Base-by-base conservation (phyloP, 35 echinoderm and acorn worm species). In the Apostichopus californicus region DNA sequence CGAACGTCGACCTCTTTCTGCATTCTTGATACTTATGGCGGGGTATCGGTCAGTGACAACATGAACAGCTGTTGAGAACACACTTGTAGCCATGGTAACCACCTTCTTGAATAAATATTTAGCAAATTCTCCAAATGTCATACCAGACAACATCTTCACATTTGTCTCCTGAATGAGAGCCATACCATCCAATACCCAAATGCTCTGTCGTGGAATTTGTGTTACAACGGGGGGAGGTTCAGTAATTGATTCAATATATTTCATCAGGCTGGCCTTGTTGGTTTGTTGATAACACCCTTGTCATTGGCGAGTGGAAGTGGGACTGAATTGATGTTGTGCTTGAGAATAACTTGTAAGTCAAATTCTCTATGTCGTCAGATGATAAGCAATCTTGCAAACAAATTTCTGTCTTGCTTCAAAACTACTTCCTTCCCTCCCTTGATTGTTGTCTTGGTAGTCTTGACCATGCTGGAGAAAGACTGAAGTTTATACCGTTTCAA, bases 151-250 rank as follows among this genome's bases (percentile, higher is more conserved):
- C 20, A 56, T 77, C 10, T 89, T 68, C 5, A 20, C 90, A 71
- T 61, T 77, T 6, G 92, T 61, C 80, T 92, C 83, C 53, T 95
- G 94, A n/a, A 95, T 21, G 64, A 95, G 82, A 9, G 94, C 94
- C 94, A 95, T 92, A 13, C 84, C 94, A 89, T 95, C 94, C 28
- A 95, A 2, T 23, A 95, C 77, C 90, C 90, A 95, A 46, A 89
- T 60, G 60, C 94, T 95, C 22, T 90, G 28, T 56, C 26, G 2
- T 73, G 80, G 89, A 54, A 86, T 91, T 23, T 61, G 66, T 94
- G 53, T 77, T 13, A 91, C 28, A 24, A 73, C 5, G 24, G 88
- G 26, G 75, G 58, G 59, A 21, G 88, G 73, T 53, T 75, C 64
- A 14, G 77, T 84, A 10, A 64, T 91, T 56, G 88, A 90, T 73